Conservation (phyloP, 2,113 vertebrate genomes). For the Nettapus auritus region DNA sequence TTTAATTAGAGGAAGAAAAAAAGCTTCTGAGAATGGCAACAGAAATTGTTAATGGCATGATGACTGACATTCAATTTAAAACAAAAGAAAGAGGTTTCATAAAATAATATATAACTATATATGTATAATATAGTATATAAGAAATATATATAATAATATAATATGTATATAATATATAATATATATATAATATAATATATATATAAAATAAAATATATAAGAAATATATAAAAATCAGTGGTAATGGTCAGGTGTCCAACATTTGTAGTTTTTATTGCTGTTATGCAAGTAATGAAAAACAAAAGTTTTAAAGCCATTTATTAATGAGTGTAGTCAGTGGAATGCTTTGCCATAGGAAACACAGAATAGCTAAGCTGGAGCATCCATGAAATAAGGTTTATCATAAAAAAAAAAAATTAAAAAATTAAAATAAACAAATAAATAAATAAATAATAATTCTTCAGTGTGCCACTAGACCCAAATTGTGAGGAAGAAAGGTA, state of each 20-base stretch:
- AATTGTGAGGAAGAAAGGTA: not conserved
- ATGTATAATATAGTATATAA: no score
- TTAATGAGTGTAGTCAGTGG: not conserved
- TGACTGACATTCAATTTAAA: not conserved
- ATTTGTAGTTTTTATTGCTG: not conserved
- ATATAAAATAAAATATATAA: not conserved
- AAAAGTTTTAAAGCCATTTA: not conserved
- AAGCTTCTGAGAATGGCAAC: not conserved
- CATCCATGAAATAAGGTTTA: not conserved
- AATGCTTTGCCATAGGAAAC: not conserved
- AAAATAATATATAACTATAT: not conserved
- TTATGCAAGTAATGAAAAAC: not conserved
- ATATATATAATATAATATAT: no score
- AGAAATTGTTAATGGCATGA: not conserved
- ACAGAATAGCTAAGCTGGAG: not conserved
- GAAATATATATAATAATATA: no score
- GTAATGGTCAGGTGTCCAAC: not conserved
- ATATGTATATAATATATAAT: not conserved
- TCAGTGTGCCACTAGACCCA: not conserved
- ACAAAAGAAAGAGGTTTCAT: not conserved
- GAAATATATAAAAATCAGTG: no score
- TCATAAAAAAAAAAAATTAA: not conserved
- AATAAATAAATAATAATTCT: conserved; percentile 6
- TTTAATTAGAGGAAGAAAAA: not conserved
- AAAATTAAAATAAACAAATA: no score